Percentiles rank a stretch among this genome's conserved stretches.
Conservation (phyloP, 2,888 invertebrate genomes). For the Ectemnius continuus region DNA sequence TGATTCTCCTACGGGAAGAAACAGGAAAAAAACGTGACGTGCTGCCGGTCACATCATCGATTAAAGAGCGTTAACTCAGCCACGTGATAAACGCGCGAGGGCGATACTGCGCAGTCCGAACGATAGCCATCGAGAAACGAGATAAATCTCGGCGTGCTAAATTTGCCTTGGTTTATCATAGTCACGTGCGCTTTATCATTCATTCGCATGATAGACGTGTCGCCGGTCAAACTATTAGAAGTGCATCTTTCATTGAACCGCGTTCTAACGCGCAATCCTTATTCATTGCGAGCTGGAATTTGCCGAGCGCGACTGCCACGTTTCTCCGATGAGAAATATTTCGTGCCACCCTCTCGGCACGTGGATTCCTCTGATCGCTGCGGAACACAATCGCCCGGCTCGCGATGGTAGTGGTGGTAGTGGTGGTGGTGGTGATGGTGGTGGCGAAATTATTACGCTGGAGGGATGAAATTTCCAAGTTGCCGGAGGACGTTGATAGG, state of each 20-base stretch:
- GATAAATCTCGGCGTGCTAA: not conserved
- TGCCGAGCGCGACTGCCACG: no score
- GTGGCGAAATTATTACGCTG: conserved; percentile 66
- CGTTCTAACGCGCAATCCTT: no score
- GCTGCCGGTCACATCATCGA: no score
- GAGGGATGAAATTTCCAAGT: conserved; percentile 75
- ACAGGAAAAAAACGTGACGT: no score
- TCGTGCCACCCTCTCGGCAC: conserved; percentile 42
- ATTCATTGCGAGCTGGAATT: no score
- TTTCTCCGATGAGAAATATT: conserved; percentile 41
- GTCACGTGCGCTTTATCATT: not conserved
- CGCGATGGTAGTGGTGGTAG: conserved; percentile 48
- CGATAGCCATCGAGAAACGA: not conserved
- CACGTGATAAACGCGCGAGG: no score
- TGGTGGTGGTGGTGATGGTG: conserved; percentile 55
- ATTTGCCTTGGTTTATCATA: conserved; percentile 6
- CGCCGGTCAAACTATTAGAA: not conserved
- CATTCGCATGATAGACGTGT: not conserved
- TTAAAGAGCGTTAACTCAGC: no score
- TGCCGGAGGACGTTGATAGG: conserved; percentile 49
- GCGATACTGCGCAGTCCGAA: no score
- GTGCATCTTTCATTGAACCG: no score
- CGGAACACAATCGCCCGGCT: conserved; percentile 46
- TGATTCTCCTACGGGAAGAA: no score
- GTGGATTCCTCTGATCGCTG: conserved; percentile 64